Evolutionary conservation across 2,797 vertebrate genomes (phyloP).

Genomic region (Petrocephalus sullivani): DNA sequence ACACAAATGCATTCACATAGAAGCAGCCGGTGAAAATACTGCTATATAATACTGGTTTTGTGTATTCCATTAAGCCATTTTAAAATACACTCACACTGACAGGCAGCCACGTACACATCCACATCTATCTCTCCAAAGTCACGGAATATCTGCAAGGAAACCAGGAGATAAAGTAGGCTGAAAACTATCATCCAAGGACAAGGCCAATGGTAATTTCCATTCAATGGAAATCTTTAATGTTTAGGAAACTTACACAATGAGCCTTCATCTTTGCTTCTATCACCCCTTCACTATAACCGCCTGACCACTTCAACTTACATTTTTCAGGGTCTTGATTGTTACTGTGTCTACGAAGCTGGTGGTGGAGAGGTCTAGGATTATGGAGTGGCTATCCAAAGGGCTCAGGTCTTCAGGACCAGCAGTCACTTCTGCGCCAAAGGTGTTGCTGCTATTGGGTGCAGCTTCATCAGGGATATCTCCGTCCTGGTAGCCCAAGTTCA

Average conservation of each 20-base stretch:
- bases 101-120: slow-evolving; percentile 77
- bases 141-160: slow-evolving; percentile 74
- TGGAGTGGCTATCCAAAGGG: slow-evolving; percentile 74
- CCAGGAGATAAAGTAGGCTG: not conserved
- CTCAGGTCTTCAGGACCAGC: slow-evolving; percentile 67
- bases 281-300: not conserved
- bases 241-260: not conserved
- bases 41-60: not conserved
- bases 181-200: not conserved
- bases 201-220: not conserved
- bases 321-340: slow-evolving; percentile 60
- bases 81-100: slow-evolving; percentile 66
- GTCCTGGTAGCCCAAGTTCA: slow-evolving; percentile 65
- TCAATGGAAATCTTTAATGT: not conserved
- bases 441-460: slow-evolving; percentile 58
- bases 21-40: not conserved
- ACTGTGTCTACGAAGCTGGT: slow-evolving; percentile 77
- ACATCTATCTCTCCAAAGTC: slow-evolving; percentile 89
- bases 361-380: slow-evolving; percentile 80
- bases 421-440: slow-evolving; percentile 61
- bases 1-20: not conserved
- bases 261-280: not conserved
- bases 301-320: slow-evolving; percentile 48
- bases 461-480: slow-evolving; percentile 56
- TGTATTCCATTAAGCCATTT: not conserved